Evolutionary conservation across 2,888 invertebrate genomes (phyloP).

Genomic region (Coelopa pilipes): DNA sequence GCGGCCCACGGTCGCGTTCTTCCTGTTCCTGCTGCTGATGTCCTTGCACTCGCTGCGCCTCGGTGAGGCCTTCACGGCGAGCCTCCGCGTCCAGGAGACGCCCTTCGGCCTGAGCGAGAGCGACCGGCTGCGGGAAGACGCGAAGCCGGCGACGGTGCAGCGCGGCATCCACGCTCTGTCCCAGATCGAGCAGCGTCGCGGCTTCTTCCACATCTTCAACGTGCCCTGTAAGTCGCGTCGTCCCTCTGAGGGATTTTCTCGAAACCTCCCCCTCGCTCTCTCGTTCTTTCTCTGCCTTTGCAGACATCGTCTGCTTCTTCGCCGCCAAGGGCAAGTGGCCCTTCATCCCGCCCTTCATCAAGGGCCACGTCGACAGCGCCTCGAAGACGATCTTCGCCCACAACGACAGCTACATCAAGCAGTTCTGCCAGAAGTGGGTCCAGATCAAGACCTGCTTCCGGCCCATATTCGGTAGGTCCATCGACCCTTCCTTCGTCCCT

Average conservation of each 20-base stretch:
- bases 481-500: background rate
- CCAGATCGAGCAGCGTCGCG: conserved; percentile 57
- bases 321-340: conserved; percentile 67
- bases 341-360: conserved; percentile 63
- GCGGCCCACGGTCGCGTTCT: no score
- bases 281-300: background rate
- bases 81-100: conserved; percentile 56
- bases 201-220: conserved; percentile 63
- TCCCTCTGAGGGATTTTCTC: background rate
- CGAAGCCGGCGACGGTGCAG: conserved; percentile 9
- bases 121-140: conserved; percentile 25
- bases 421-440: conserved; percentile 63
- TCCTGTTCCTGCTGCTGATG: conserved; percentile 47
- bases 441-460: conserved; percentile 63
- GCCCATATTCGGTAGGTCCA: conserved; percentile 54
- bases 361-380: conserved; percentile 59
- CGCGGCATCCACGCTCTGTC: conserved; percentile 56
- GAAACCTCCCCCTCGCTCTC: conserved; percentile 14
- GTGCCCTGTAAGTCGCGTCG: conserved; percentile 63
- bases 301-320: conserved; percentile 64
- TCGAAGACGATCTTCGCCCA: conserved; percentile 59
- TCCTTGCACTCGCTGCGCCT: conserved; percentile 45
- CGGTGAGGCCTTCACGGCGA: conserved; percentile 53
- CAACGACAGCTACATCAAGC: conserved; percentile 59
- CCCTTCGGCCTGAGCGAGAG: conserved; percentile 49